These are phyloP conservation scores for Gymnocheta viridis DNA, from an alignment of 2,888 invertebrate genomes.

Conservation along the genomic window DNA sequence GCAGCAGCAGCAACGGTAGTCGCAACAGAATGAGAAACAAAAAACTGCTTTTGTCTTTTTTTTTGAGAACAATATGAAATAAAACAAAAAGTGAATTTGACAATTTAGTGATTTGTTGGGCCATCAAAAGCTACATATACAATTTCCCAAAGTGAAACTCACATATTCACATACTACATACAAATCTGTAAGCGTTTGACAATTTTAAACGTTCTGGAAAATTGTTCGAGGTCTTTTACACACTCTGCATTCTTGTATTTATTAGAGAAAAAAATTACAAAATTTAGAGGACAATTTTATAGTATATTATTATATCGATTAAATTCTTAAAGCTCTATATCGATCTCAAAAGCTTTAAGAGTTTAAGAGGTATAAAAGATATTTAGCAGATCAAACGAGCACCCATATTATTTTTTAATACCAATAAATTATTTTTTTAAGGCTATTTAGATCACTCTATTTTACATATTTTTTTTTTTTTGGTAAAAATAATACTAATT, in stretches of 20 bases:
- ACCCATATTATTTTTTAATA: constrained; percentile 32
- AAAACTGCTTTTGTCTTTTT: neutral
- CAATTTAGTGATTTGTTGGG: constrained; percentile 46
- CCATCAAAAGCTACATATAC: constrained; percentile 8
- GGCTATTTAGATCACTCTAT: neutral
- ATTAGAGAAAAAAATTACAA: neutral
- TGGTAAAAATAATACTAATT: neutral
- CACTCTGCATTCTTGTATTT: neutral
- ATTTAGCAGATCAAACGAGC: too few relatives aligned
- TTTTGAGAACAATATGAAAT: constrained; percentile 9
- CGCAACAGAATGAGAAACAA: neutral
- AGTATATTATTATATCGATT: too few relatives aligned
- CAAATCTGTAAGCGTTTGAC: neutral
- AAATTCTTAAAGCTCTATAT: too few relatives aligned
- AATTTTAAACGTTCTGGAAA: constrained; percentile 39
- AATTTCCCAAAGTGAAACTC: constrained; percentile 16
- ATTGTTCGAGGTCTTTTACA: constrained; percentile 13
- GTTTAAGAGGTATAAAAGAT: too few relatives aligned
- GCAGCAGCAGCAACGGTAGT: constrained; percentile 20
- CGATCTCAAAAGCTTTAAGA: too few relatives aligned
- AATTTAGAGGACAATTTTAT: constrained; percentile 11
- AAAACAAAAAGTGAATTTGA: constrained; percentile 41
- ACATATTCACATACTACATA: neutral
- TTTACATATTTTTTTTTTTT: constrained; percentile 5
- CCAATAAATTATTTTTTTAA: constrained; percentile 36